Evolutionary conservation across 2,113 vertebrate species (phyloP).

Genomic region (Pelodiscus sinensis): DNA sequence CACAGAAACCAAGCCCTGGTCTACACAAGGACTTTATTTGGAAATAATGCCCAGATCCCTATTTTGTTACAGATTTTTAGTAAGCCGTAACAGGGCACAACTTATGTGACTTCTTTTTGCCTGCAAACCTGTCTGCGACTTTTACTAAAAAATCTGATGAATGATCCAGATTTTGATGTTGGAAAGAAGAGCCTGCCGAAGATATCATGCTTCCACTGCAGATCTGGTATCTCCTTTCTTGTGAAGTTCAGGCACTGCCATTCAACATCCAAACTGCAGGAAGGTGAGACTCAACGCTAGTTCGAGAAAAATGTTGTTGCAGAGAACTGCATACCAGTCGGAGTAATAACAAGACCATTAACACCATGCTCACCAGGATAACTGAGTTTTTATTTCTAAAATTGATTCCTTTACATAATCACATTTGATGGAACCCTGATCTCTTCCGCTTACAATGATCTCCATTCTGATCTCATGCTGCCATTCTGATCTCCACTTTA

Average conservation of each 20-base stretch:
- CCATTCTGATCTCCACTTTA: background rate
- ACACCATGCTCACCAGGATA: background rate
- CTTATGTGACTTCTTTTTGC: no score
- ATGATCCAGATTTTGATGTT: background rate
- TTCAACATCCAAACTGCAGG: accelerated
- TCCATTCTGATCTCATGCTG: background rate
- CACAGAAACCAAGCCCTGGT: background rate
- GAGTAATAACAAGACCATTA: background rate
- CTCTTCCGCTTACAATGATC: background rate
- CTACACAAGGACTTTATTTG: no score
- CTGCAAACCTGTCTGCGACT: no score
- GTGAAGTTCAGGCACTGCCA: background rate
- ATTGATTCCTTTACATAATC: background rate
- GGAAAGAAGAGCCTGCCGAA: background rate
- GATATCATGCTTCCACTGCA: background rate
- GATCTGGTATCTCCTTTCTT: background rate
- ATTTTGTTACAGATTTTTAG: no score
- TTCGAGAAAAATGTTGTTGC: background rate
- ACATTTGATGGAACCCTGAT: background rate
- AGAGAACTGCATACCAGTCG: background rate
- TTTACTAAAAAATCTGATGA: background rate
- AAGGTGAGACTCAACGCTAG: background rate
- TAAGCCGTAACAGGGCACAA: no score
- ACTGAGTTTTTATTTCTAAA: background rate
- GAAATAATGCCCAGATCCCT: no score